A percentile compares a stretch with the other conserved stretches of the same genome.
phyloP scores from a whole-genome alignment of 2,888 invertebrate species.

The Drosophila gaucha region DNA sequence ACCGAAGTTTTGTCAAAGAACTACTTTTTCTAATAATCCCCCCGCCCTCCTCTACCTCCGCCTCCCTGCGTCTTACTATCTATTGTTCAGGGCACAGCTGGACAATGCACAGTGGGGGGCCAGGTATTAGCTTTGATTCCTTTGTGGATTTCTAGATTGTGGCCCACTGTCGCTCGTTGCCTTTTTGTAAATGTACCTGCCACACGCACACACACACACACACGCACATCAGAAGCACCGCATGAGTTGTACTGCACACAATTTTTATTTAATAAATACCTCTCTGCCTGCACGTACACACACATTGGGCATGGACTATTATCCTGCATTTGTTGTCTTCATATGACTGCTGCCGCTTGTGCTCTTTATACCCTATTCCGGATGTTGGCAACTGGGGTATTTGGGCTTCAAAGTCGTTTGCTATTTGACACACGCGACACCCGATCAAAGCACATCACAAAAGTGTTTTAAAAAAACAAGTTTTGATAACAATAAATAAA shows the following conservation, averaged over 20 bases:
- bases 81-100: background rate
- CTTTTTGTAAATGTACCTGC: background rate
- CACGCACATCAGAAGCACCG: slow-evolving; percentile 1
- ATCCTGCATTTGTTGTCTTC: slow-evolving; percentile 4
- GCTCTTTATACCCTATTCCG: background rate
- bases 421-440: too few relatives aligned
- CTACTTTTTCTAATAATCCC: background rate
- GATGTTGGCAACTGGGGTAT: too few relatives aligned
- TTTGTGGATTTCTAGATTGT: slow-evolving; percentile 5
- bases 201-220: slow-evolving; percentile 4
- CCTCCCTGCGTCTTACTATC: background rate
- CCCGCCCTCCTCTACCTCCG: background rate
- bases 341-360: background rate
- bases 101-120: slow-evolving; percentile 1
- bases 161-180: slow-evolving; percentile 5
- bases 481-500: too few relatives aligned
- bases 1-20: background rate
- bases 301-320: background rate
- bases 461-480: too few relatives aligned
- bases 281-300: background rate
- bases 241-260: background rate
- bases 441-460: too few relatives aligned
- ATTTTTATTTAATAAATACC: slow-evolving; percentile 7
- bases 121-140: slow-evolving; percentile 7
- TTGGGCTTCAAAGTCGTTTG: background rate